Conservation (phyloP, 2,797 vertebrate species). For the Sylvia borin region DNA sequence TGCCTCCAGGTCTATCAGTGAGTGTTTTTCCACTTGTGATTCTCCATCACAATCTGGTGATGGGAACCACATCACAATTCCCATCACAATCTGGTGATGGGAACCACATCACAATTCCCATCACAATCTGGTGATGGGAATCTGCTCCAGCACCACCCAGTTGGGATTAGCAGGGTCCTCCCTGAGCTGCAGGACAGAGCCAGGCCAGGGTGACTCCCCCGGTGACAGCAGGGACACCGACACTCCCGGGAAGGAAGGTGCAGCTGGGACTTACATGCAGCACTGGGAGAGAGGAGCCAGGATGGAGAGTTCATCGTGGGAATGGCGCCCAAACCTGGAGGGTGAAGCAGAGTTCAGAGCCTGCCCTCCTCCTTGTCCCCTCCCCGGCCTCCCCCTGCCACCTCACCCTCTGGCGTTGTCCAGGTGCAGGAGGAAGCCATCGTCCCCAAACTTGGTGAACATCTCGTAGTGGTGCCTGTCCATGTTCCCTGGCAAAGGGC, state of each 20-base stretch:
- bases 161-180: neutral
- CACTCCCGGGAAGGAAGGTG: neutral
- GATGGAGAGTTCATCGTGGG: slow-evolving; percentile 90
- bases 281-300: slow-evolving; percentile 92
- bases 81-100: too few relatives aligned
- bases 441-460: slow-evolving; percentile 94
- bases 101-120: too few relatives aligned
- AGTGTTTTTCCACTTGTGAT: neutral
- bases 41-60: neutral
- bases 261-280: slow-evolving; percentile 85
- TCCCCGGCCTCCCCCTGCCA: accelerated
- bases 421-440: slow-evolving; percentile 91
- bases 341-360: neutral
- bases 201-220: neutral
- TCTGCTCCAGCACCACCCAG: too few relatives aligned
- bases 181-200: neutral
- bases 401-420: slow-evolving; percentile 96
- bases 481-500: slow-evolving; percentile 88
- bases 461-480: slow-evolving; percentile 97
- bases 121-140: too few relatives aligned
- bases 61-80: too few relatives aligned
- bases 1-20: neutral
- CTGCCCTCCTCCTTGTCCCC: neutral
- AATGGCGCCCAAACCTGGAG: slow-evolving; percentile 89
- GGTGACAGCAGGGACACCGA: accelerated